Evolutionary conservation across 2,113 vertebrate genomes (phyloP), one percentile per base, ranked within the genome.

Genomic region (Paraplagusia blochii): DNA sequence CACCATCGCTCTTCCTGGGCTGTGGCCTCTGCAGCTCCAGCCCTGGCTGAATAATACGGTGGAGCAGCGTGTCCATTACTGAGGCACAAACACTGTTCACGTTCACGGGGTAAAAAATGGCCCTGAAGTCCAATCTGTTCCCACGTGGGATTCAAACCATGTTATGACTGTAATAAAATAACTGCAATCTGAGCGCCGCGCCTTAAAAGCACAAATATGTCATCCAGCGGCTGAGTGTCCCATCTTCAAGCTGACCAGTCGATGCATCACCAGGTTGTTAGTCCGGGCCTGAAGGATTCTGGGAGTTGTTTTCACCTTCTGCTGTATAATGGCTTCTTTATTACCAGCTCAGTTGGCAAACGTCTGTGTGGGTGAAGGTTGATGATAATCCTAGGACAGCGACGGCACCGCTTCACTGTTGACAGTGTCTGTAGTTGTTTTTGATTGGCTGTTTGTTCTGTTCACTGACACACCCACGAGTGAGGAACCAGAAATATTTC

Each of bases 31-130:
- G 44, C 55, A 57, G 52, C 52, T 61, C 48, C 36, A 55, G 34
- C 17, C 44, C 55, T 13, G 39, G 39, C 61, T 75, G 62, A 66
- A 72, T 67, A 67, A 68, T 33, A 45, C 40, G n/a, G n/a, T n/a
- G n/a, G n/a, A 68, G 17, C 12, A 54, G 57, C 69, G 52, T 35
- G 19, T 42, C 43, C 34, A 65, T 62, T 52, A 67, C 35, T 22
- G 42, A 18, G 57, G 54, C 66, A 33, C 34, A 58, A 62, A 74
- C 40, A 46, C 15, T 50, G 66, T 15, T 11, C 19, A 65, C 60
- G 56, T 51, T 18, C 29, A 58, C 3, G 9, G 13, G 43, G 38
- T 39, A 54, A 71, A 61, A 74, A 46, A 47, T 72, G 18, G 12
- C 63, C 42, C 44, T 63, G 43, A 66, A 69, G n/a, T 11, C 57